Conservation (phyloP, 1,140 invertebrate genomes). For the Hetaerina americana region DNA sequence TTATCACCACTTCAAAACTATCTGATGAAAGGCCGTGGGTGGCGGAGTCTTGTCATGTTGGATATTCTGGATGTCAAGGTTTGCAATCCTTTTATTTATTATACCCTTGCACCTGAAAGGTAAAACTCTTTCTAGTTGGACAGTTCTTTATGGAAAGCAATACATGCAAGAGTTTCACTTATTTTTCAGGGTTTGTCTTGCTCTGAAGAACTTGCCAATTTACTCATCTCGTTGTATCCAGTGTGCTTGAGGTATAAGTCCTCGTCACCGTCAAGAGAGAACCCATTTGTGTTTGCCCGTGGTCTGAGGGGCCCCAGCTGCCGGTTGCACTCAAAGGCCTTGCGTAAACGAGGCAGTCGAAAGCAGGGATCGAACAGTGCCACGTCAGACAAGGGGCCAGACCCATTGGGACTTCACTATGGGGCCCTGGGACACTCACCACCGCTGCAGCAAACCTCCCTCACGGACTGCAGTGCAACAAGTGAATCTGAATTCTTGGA, state of each 20-base stretch:
- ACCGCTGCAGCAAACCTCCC: neutral
- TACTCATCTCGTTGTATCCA: slow-evolving; percentile 45
- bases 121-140: too few relatives aligned
- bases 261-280: slow-evolving; percentile 16
- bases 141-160: too few relatives aligned
- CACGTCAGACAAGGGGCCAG: neutral
- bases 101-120: slow-evolving; percentile 5
- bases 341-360: neutral
- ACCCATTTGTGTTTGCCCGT: neutral
- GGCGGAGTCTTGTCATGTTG: slow-evolving; percentile 42
- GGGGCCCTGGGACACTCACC: neutral
- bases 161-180: too few relatives aligned
- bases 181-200: slow-evolving; percentile 36
- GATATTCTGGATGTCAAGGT: slow-evolving; percentile 41
- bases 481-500: slow-evolving; percentile 38
- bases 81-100: slow-evolving; percentile 8
- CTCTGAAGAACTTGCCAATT: slow-evolving; percentile 40
- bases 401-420: too few relatives aligned
- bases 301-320: neutral
- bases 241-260: slow-evolving; percentile 20
- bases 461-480: slow-evolving; percentile 19
- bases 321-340: neutral
- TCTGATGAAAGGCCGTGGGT: slow-evolving; percentile 41
- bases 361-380: slow-evolving; percentile 1
- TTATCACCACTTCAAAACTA: slow-evolving; percentile 35